Evolutionary conservation across 2,888 invertebrate species (phyloP).

Genomic region (Pandemis heparana): DNA sequence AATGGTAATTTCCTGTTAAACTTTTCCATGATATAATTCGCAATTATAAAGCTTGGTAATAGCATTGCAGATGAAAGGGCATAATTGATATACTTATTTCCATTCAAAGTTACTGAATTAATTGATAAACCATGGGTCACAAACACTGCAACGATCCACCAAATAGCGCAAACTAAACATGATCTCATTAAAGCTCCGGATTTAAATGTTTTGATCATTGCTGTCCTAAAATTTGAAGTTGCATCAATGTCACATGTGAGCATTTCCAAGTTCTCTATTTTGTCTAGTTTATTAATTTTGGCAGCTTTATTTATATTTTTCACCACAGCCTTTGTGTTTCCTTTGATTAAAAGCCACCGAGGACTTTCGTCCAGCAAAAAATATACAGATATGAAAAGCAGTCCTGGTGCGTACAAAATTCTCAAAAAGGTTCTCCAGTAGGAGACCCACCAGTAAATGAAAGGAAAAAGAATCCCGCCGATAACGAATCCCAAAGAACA

Average conservation of each 20-base stretch:
- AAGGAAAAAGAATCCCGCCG: conserved; percentile 59
- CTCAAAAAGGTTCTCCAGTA: conserved; percentile 89
- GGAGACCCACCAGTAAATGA: conserved; percentile 73
- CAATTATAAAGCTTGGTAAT: conserved; percentile 84
- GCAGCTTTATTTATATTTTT: conserved; percentile 87
- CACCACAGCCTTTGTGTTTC: conserved; percentile 87
- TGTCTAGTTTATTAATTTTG: conserved; percentile 66
- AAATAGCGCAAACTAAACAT: conserved; percentile 69
- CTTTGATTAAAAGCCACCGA: conserved; percentile 91
- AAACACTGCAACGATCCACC: conserved; percentile 89
- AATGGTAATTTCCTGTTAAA: conserved; percentile 85
- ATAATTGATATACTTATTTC: conserved; percentile 91
- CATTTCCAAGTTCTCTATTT: conserved; percentile 61
- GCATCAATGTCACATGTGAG: conserved; percentile 58
- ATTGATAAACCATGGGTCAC: conserved; percentile 92
- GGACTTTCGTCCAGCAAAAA: conserved; percentile 90
- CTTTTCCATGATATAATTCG: conserved; percentile 82
- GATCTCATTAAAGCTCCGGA: conserved; percentile 65
- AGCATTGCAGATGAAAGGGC: conserved; percentile 85
- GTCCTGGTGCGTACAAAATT: conserved; percentile 88
- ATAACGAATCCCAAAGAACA: conserved; percentile 51
- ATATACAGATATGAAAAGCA: conserved; percentile 88
- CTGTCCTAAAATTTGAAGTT: conserved; percentile 52
- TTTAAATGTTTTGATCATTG: conserved; percentile 65
- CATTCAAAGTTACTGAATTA: conserved; percentile 90